Base-by-base conservation (phyloP, 2,797 vertebrate species). In the Monodelphis domestica region DNA sequence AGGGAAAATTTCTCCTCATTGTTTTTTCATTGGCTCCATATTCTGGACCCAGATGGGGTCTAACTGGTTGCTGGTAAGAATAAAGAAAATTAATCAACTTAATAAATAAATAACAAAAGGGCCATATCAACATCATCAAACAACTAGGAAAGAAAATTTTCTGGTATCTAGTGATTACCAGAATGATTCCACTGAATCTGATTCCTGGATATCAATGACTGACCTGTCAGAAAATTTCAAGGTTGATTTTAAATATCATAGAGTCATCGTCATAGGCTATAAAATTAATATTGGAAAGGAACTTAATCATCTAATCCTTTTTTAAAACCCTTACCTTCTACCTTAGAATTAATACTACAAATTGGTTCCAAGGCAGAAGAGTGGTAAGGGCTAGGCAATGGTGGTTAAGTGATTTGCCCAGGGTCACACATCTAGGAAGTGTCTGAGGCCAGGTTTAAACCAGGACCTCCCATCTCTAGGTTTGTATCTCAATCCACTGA, bases 111-210 rank as follows among this genome's bases (percentile, higher is more conserved):
- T 87, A 90, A 15, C 0, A 0, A 50, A 87, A 88, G 33, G 53
- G 5, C 51, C 5, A 84, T 15, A 54, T 92, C 2, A 21, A 33
- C 88, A 91, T 88, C 7, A 89, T 93, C 88, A 63, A 93, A 95
- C 89, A 91, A 97, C 91, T 5, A 92, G 38, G 54, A 90, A 63
- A 90, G 28, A 94, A 94, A 91, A 52, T 94, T 94, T 93, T 91
- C 1, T 63, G 1, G 56, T 92, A 54, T n/a, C 50, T 0, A 63
- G 4, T 4, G 3, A 55, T 92, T 56, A 89, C 45, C 95, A 90
- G 92, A 12, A 38, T 89, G 10, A 11, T 3, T 21, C 59, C 53
- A 70, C 53, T 88, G 38, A 90, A 12, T 90, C 89, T 30, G 38
- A 26, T 94, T 94, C 78, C 91, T 92, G 70, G 21, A 38, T 84